Evolutionary conservation across 2,113 vertebrate genomes (phyloP), one percentile per base, ranked within the genome.

Genomic region (Gopherus evgoodei): DNA sequence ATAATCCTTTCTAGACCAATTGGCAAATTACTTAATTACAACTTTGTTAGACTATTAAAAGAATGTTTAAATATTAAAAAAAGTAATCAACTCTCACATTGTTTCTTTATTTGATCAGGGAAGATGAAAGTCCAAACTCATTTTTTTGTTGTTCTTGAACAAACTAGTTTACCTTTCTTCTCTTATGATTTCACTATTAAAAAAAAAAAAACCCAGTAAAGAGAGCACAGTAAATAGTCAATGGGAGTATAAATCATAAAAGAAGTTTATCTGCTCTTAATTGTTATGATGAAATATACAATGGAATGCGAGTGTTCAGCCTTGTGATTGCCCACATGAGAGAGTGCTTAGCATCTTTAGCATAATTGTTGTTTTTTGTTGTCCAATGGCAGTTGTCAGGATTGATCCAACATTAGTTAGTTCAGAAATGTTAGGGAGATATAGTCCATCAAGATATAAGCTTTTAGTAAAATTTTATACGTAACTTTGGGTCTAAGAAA

Each of bases 1-100:
- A 52, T 6, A 10, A 9, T n/a, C 47, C 3, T 11, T 29, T 72
- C 49, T 0, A 0, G 78, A 4, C 50, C 29, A 47, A 8, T 3
- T 8, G 17, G 56, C 47, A 83, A 57, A 31, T 25, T 50, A 19
- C 9, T n/a, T 14, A 81, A 81, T 5, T 10, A 29, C 8, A 13
- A 25, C 78, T 86, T 31, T 52, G 5, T 83, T 54, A 75, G 22
- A 2, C 62, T 81, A 6, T 19, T 5, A 10, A 35, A 75, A 89
- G 29, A 14, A 42, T 14, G 35, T 21, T 90, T 90, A 47, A 57
- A 78, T 88, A 69, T 25, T 27, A 52, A 62, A 81, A 86, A 82
- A 49, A 21, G 16, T 3, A 57, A 5, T 19, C 13, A 82, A 1
- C 5, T 1, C 5, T 1, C 38, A 14, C 1, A 0, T 78, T 85